Percentiles rank a stretch among this genome's conserved stretches.
These are phyloP conservation scores for Pachypsylla venusta DNA, from an alignment of 1,140 invertebrate genomes.

Conservation along the genomic window DNA sequence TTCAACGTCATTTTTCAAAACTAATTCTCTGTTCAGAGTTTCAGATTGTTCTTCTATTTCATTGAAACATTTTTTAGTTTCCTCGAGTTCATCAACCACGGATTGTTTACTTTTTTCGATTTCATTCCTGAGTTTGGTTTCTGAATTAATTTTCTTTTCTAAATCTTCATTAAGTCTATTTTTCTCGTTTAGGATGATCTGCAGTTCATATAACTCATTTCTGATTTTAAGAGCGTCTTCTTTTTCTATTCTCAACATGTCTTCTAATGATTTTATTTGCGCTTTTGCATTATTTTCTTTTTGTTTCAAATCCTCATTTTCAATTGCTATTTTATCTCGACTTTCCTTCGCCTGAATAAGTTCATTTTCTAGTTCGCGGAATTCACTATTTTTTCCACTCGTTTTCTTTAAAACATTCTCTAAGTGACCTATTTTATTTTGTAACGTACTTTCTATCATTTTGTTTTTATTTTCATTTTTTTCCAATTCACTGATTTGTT, in stretches of 20 bases:
- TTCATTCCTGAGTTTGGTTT: constrained; percentile 19
- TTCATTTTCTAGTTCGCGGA: too few relatives aligned
- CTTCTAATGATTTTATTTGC: not conserved
- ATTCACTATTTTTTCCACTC: too few relatives aligned
- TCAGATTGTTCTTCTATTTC: constrained; percentile 10
- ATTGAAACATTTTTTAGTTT: not conserved
- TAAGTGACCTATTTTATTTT: constrained; percentile 21
- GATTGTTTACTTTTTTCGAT: constrained; percentile 13
- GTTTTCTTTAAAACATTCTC: too few relatives aligned
- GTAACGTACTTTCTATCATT: constrained; percentile 25
- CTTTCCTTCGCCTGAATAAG: constrained; percentile 11
- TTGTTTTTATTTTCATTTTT: constrained; percentile 31
- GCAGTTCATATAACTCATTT: constrained; percentile 10
- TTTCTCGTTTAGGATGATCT: not conserved
- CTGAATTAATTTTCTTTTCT: constrained; percentile 19
- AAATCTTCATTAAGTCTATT: constrained; percentile 24
- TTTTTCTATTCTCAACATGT: not conserved
- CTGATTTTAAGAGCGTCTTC: not conserved
- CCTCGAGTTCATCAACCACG: constrained; percentile 25
- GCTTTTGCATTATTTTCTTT: not conserved
- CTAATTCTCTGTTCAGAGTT: constrained; percentile 17
- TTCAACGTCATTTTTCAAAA: constrained; percentile 22
- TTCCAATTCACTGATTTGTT: constrained; percentile 34
- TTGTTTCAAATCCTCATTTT: constrained; percentile 24
- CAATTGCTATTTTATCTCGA: constrained; percentile 18